Evolutionary conservation across 1,140 invertebrate species (phyloP).

Genomic region (Drosophila parvula): DNA sequence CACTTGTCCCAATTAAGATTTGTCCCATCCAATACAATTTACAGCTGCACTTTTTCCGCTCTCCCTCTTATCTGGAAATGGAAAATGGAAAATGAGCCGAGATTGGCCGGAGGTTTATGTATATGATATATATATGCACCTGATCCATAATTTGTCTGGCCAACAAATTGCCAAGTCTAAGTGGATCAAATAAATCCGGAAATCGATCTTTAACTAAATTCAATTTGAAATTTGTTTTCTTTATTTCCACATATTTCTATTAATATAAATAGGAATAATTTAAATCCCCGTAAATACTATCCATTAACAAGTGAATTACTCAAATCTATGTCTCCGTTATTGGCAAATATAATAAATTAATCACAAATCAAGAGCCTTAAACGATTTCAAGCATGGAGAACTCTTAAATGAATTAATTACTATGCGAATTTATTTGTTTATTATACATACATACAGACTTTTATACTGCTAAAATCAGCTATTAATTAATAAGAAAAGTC

Average conservation of each 20-base stretch:
- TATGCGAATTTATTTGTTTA: not conserved
- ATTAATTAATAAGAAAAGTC: not conserved
- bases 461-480: not conserved
- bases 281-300: too few relatives aligned
- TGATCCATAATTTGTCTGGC: slow-evolving; percentile 5
- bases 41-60: slow-evolving; percentile 30
- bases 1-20: slow-evolving; percentile 81
- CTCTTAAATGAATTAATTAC: not conserved
- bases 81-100: slow-evolving; percentile 48
- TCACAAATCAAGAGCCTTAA: not conserved
- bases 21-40: slow-evolving; percentile 73
- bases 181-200: not conserved
- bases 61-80: slow-evolving; percentile 8
- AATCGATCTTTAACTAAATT: not conserved
- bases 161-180: not conserved
- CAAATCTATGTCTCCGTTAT: too few relatives aligned
- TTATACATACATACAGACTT: not conserved
- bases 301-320: too few relatives aligned
- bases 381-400: not conserved
- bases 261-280: too few relatives aligned
- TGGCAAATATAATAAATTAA: too few relatives aligned
- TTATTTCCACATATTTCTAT: not conserved
- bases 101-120: slow-evolving; percentile 31
- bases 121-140: slow-evolving; percentile 5
- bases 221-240: too few relatives aligned